Base-by-base conservation (phyloP, 2,888 invertebrate genomes). In the Blastobasis lacticolella region DNA sequence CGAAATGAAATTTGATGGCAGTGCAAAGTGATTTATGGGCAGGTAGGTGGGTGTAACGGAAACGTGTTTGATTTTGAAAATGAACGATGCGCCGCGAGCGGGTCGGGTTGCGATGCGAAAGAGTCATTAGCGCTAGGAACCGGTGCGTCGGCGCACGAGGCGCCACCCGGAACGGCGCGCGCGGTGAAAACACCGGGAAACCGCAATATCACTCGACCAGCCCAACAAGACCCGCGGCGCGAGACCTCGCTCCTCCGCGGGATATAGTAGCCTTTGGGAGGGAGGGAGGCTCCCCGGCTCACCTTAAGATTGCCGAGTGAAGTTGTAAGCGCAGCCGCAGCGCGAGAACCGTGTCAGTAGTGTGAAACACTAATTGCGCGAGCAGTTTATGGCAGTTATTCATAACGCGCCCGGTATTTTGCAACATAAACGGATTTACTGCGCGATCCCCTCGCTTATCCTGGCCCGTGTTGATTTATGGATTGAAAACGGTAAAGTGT, bases 301-400 rank as follows among this genome's bases (percentile, higher is more conserved):
- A 23, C 23, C 23, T 45, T 36, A 36, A 3, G 8, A 23, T 10
- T 45, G 23, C 23, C 23, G 23, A 23, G 23, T 23, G 23, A 23
- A 23, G 45, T 36, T 37, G 45, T 36, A 45, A 45, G 75, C 69
- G 69, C 76, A 66, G 75, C 72, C 73, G 64, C 67, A 67, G 73
- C 69, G 77, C 78, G 81, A 81, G 84, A 88, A 87, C 83, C 86
- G 86, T 88, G 88, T 88, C 86, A 88, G 83, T 87, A 85, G 88
- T 85, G 86, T 85, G 82, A 84, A 85, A 56, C 54, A 57, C 55
- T 59, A 59, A 59, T 59, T 57, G 55, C 56, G 49, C 55, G 45
- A 47, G 50, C 49, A 52, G 49, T 51, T 23, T 51, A 51, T 51
- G 55, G 48, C 46, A 38, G 49, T 23, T 43, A 49, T 46, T 37